Evolutionary conservation across 23 tunicate species (phyloP).

Genomic region (Ascidia mentula): DNA sequence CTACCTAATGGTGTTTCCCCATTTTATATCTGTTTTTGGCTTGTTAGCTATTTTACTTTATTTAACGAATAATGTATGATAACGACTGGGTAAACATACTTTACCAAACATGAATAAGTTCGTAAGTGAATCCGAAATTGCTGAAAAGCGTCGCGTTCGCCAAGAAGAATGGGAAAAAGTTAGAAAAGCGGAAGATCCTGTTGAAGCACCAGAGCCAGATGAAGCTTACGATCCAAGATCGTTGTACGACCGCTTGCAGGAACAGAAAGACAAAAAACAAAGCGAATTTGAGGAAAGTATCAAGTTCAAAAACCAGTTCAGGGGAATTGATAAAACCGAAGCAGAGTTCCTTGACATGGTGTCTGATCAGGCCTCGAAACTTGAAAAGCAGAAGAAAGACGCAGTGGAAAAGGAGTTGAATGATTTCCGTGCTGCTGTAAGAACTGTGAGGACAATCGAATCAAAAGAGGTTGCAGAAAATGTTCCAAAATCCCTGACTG

Average conservation of each 20-base stretch:
- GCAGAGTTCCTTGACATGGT: constrained; percentile 63
- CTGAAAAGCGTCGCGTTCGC: constrained; percentile 50
- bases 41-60: too few species aligned
- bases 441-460: not conserved
- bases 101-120: constrained; percentile 50
- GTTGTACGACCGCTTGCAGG: constrained; percentile 73
- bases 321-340: constrained; percentile 87
- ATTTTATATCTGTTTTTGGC: too few species aligned
- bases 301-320: constrained; percentile 92
- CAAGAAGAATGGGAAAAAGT: constrained; percentile 96
- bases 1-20: not conserved
- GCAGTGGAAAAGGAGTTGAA: constrained; percentile 63
- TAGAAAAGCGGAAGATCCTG: constrained; percentile 82
- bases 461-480: not conserved
- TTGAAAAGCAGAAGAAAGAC: constrained; percentile 54
- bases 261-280: constrained; percentile 93
- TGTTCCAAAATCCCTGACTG: not conserved
- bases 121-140: constrained; percentile 74
- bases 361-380: constrained; percentile 24
- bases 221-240: constrained; percentile 72
- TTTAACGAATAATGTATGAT: not conserved
- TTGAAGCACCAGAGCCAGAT: constrained; percentile 78
- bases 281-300: constrained; percentile 74
- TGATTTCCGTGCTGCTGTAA: constrained; percentile 53
- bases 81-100: not conserved